These are phyloP conservation scores for Pachliopta kotzebuea DNA, from an alignment of 2,888 invertebrate genomes.

Conservation along the genomic window DNA sequence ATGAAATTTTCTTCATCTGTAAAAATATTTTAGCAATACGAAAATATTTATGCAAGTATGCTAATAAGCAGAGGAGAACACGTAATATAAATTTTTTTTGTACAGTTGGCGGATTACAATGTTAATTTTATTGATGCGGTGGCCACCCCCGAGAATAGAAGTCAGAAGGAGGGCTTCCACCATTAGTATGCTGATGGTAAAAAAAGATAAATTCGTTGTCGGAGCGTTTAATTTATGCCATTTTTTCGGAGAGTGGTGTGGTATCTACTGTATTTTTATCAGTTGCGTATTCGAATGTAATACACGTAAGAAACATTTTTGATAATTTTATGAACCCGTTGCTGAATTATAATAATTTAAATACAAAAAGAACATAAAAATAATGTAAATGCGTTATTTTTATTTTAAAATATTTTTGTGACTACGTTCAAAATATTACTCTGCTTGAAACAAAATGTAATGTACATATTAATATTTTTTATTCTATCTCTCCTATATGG, in stretches of 20 bases:
- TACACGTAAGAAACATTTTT: constrained; percentile 28
- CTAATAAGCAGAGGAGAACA: constrained; percentile 44
- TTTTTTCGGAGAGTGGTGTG: constrained; percentile 50
- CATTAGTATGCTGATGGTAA: constrained; percentile 77
- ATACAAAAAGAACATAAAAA: constrained; percentile 15
- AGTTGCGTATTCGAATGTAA: constrained; percentile 26
- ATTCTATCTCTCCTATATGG: too few species aligned
- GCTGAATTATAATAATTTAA: constrained; percentile 12
- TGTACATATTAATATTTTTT: too few species aligned
- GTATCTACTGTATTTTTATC: constrained; percentile 39
- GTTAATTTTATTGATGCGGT: constrained; percentile 78
- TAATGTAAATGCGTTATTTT: background rate
- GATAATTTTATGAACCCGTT: constrained; percentile 16
- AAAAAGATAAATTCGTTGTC: constrained; percentile 75
- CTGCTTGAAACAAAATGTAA: too few species aligned
- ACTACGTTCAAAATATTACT: too few species aligned
- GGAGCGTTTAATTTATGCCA: constrained; percentile 74
- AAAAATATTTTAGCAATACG: constrained; percentile 4
- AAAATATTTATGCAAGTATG: constrained; percentile 39
- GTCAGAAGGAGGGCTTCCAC: constrained; percentile 42
- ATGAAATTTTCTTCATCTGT: background rate
- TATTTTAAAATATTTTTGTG: too few species aligned
- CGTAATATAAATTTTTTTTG: constrained; percentile 64
- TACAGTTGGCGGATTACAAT: constrained; percentile 76
- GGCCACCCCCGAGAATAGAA: constrained; percentile 62